phyloP scores from a whole-genome alignment of 2,113 vertebrate genomes.

The Phaetusa simplex region DNA sequence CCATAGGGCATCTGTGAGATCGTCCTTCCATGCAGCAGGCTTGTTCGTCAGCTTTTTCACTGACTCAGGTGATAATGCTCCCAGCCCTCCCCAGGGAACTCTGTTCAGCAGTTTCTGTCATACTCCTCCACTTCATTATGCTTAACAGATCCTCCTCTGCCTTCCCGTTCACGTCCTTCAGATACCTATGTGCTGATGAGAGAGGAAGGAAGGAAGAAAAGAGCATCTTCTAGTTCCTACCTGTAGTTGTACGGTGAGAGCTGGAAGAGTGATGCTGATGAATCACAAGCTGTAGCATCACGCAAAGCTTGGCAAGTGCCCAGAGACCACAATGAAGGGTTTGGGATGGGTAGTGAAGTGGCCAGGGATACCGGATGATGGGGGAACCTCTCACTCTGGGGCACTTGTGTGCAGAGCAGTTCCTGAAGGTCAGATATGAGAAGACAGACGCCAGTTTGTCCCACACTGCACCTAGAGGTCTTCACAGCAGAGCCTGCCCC shows the following conservation, averaged over 20 bases:
- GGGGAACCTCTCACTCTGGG: neutral
- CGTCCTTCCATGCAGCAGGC: neutral
- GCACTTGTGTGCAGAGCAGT: rapidly evolving
- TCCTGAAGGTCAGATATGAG: neutral
- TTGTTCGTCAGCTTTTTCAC: neutral
- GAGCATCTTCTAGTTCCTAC: neutral
- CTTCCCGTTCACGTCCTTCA: neutral
- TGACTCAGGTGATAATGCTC: neutral
- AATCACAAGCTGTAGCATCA: neutral
- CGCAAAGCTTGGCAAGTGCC: neutral
- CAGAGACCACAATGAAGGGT: neutral
- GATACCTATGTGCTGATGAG: neutral
- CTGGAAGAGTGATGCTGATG: neutral
- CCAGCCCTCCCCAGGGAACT: neutral
- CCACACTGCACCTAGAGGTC: neutral
- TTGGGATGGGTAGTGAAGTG: neutral
- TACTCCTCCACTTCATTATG: conserved; percentile 24
- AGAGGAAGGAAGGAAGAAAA: neutral
- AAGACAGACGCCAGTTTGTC: neutral
- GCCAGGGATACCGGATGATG: neutral
- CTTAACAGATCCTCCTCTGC: conserved; percentile 5
- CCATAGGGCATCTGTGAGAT: neutral
- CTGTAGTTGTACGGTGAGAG: neutral
- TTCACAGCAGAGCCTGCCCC: neutral
- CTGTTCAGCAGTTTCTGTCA: conserved; percentile 19